phyloP scores from a whole-genome alignment of 2,888 invertebrate species.

The Cosmorhoe ocellata region DNA sequence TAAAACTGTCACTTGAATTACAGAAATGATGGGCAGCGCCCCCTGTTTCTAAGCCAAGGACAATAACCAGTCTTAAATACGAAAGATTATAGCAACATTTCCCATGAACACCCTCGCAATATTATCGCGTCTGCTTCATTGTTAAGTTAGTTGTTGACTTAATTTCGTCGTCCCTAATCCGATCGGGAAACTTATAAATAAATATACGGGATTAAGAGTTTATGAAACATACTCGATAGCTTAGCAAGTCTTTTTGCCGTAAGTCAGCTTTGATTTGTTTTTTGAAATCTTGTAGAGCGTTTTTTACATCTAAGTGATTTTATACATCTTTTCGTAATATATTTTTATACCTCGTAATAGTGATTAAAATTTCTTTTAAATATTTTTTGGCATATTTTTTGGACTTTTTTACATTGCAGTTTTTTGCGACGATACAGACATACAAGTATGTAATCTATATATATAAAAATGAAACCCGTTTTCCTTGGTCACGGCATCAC shows the following conservation, averaged over 20 bases:
- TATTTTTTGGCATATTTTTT: too few species aligned
- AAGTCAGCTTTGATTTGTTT: conserved; percentile 3
- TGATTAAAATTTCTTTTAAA: too few species aligned
- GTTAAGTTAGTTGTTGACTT: conserved; percentile 75
- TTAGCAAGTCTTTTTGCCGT: conserved; percentile 9
- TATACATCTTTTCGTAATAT: too few species aligned
- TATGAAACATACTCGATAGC: conserved; percentile 22
- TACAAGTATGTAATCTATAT: too few species aligned
- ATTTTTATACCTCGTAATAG: too few species aligned
- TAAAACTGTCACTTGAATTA: conserved; percentile 88
- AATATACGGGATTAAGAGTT: conserved; percentile 49
- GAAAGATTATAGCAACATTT: conserved; percentile 46
- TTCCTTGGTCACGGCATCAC: too few species aligned
- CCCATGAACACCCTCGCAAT: conserved; percentile 34
- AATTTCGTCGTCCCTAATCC: conserved; percentile 66
- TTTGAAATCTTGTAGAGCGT: neutral
- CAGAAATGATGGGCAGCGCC: conserved; percentile 70
- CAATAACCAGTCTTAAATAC: conserved; percentile 53
- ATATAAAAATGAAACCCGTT: too few species aligned
- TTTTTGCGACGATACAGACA: too few species aligned
- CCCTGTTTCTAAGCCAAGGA: conserved; percentile 53
- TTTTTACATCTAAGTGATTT: too few species aligned
- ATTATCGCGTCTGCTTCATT: conserved; percentile 60
- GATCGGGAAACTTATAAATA: conserved; percentile 66
- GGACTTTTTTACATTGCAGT: too few species aligned